Evolutionary conservation across 2,888 invertebrate genomes (phyloP), one percentile per base, ranked within the genome.

Genomic region (Lysandra bellargus): DNA sequence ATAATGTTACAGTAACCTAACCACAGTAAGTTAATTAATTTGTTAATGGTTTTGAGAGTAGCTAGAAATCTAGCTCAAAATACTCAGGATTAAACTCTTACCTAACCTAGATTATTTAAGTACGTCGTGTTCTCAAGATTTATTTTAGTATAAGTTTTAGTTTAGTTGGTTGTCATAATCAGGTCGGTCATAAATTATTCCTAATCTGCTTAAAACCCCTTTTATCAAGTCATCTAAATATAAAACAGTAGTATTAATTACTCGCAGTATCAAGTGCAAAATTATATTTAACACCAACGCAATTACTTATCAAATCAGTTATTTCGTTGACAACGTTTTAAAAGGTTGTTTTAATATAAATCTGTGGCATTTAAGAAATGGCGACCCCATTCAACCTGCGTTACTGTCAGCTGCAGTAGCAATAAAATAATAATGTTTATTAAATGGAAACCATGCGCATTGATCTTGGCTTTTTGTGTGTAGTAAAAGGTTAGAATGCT

Each of bases 401-500:
- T 69, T 37, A 69, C 9, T 69, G 17, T 69, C 33, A 5, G 5
- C 17, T 37, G 17, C 33, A 33, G 14, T 69, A 23, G 33, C 37
- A 69, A 69, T 69, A 69, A 69, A 69, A 17, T 37, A 33, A 37
- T 69, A 37, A 33, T 69, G 33, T 69, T 69, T 69, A 69, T 69
- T 69, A 33, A 69, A 69, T 69, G 69, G 14, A 37, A 69, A 69
- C 37, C 69, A 69, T 37, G 69, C 69, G 69, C 69, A 33, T 37
- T 69, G 33, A 69, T 33, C 33, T 69, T 5, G 1, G 14, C 23
- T 23, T 69, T 69, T 69, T 69, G 23, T 33, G 1, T 30, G 30
- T 64, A 30, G 23, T 1, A 14, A 69, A 33, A 69, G 69, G 69
- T 69, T 69, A 69, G 69, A 69, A 33, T 69, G 33, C 12, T 14